Percentiles rank a stretch among this genome's conserved stretches.
Evolutionary conservation across 2,888 invertebrate species (phyloP).

Genomic region (Lasioglossum lativentre): DNA sequence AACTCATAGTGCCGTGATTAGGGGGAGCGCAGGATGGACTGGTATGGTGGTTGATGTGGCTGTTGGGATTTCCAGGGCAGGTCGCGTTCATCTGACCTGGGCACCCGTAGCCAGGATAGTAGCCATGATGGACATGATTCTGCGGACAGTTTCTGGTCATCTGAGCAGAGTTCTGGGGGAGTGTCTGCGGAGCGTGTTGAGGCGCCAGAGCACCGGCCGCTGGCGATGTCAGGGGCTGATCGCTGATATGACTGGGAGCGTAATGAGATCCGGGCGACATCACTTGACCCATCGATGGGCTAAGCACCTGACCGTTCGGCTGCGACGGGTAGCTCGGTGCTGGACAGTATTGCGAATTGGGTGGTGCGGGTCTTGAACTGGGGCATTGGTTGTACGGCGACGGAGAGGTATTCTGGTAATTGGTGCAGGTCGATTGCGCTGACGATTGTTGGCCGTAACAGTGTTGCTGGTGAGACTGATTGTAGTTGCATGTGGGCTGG

Average conservation of each 20-base stretch:
- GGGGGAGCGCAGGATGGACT: constrained; percentile 69
- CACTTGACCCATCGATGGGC: constrained; percentile 77
- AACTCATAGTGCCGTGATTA: constrained; percentile 62
- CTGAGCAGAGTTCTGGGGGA: constrained; percentile 81
- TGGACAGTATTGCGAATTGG: constrained; percentile 78
- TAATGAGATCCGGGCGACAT: constrained; percentile 83
- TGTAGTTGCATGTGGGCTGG: constrained; percentile 71
- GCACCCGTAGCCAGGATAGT: constrained; percentile 78
- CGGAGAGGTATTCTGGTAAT: constrained; percentile 76
- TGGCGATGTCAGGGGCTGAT: constrained; percentile 82
- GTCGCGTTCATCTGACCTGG: constrained; percentile 71
- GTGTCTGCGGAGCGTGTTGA: constrained; percentile 78
- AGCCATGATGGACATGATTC: constrained; percentile 74
- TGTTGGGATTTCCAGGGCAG: constrained; percentile 49
- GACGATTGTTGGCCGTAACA: constrained; percentile 75
- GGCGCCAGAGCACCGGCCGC: constrained; percentile 82
- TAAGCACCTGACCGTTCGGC: constrained; percentile 67
- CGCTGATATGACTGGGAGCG: constrained; percentile 78
- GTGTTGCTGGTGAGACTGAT: constrained; percentile 76
- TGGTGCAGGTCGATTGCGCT: constrained; percentile 68
- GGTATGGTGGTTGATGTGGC: constrained; percentile 71
- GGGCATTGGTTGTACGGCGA: constrained; percentile 80
- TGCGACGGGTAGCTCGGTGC: constrained; percentile 77
- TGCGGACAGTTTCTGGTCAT: constrained; percentile 80
- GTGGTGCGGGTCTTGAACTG: constrained; percentile 77